A percentile compares a stretch with the other conserved stretches of the same genome.
Conservation (phyloP, 1,140 invertebrate species). For the Palaemon carinicauda region DNA sequence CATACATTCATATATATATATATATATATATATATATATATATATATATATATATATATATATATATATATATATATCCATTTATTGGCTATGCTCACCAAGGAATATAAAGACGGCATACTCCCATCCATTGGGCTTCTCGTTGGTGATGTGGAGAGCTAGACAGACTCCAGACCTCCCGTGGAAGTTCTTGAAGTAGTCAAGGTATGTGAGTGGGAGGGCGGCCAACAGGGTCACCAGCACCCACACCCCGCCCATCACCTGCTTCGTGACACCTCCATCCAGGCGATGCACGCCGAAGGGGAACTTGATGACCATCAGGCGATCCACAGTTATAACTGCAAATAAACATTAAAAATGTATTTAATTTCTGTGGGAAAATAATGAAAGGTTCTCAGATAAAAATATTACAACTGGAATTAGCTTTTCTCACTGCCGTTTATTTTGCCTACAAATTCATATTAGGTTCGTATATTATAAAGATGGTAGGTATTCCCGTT, state of each 20-base stretch:
- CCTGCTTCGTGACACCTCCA: constrained; percentile 64
- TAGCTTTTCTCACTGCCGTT: too few species aligned
- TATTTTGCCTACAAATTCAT: too few species aligned
- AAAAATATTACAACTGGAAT: too few species aligned
- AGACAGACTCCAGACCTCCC: constrained; percentile 72
- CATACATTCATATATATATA: too few species aligned
- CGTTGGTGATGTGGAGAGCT: constrained; percentile 70
- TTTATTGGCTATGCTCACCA: constrained; percentile 62
- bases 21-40: background rate
- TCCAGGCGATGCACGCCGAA: constrained; percentile 65
- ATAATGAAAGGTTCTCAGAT: too few species aligned
- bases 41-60: background rate
- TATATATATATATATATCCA: constrained; percentile 61
- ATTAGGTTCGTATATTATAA: too few species aligned
- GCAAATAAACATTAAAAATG: background rate
- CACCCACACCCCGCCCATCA: constrained; percentile 67
- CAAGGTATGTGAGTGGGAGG: constrained; percentile 65
- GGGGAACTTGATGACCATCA: constrained; percentile 70
- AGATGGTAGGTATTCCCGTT: too few species aligned
- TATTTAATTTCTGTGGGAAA: too few species aligned
- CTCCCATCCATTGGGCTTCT: constrained; percentile 71
- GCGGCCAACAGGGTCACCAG: constrained; percentile 65
- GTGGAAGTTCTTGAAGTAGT: constrained; percentile 71
- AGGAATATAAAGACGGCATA: constrained; percentile 72
- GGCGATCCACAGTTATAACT: constrained; percentile 70